phyloP scores from a whole-genome alignment of 2,113 vertebrate species.

The Ancistrus triradiatus region DNA sequence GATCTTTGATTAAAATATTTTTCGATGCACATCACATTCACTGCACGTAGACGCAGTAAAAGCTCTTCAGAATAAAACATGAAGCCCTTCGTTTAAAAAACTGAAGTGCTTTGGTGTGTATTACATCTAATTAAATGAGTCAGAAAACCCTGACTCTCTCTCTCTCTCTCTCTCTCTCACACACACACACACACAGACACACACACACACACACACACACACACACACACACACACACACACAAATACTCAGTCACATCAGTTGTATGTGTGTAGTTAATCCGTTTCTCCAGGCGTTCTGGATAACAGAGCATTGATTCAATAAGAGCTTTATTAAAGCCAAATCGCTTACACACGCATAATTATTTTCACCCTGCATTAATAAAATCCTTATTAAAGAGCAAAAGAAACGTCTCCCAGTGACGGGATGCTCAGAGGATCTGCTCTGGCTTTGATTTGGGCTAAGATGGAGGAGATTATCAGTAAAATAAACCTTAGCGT shows the following conservation, averaged over 20 bases:
- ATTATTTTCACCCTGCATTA: conserved; percentile 63
- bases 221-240: not conserved
- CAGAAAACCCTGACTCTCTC: conserved; percentile 41
- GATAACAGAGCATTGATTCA: conserved; percentile 49
- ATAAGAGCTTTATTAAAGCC: conserved; percentile 56
- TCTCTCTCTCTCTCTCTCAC: conserved; percentile 18
- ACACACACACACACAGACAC: conserved; percentile 15
- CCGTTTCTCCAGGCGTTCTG: conserved; percentile 1
- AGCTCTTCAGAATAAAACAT: no score
- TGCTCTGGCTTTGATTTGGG: conserved; percentile 49
- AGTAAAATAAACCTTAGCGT: not conserved
- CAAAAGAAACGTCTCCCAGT: conserved; percentile 45
- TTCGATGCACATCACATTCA: no score
- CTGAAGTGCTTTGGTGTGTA: conserved; percentile 45
- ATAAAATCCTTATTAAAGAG: conserved; percentile 61
- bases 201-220: no score
- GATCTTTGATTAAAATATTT: no score
- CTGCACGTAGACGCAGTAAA: no score
- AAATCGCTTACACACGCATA: conserved; percentile 48
- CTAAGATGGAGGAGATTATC: conserved; percentile 61
- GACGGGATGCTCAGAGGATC: conserved; percentile 41
- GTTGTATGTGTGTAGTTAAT: conserved; percentile 35
- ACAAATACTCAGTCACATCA: not conserved
- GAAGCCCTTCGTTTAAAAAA: no score
- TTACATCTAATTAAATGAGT: conserved; percentile 63